Conservation (phyloP, 2,113 vertebrate genomes). For the Sinocyclocheilus anshuiensis region DNA sequence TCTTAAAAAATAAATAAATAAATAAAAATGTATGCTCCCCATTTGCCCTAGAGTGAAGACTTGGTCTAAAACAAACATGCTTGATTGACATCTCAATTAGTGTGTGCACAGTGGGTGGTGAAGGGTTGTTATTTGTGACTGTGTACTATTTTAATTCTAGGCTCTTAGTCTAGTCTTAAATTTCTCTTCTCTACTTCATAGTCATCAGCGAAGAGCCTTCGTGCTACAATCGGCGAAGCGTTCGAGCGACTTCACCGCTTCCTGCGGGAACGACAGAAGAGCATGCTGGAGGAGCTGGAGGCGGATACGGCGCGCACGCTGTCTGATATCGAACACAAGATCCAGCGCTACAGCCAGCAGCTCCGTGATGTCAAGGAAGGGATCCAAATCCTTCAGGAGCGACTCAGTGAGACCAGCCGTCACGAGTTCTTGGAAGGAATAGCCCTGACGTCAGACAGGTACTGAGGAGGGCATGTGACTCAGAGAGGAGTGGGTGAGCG, state of each 20-base stretch:
- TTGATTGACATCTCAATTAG: neutral
- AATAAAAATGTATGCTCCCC: too few species aligned
- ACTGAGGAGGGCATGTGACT: neutral
- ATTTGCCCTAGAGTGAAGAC: neutral
- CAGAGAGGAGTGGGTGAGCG: neutral
- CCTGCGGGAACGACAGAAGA: conserved; percentile 94
- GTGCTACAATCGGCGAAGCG: conserved; percentile 89
- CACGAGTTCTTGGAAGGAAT: conserved; percentile 90
- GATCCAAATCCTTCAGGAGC: conserved; percentile 94
- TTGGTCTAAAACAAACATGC: neutral
- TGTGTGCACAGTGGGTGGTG: neutral
- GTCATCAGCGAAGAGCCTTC: conserved; percentile 93
- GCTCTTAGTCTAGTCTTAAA: neutral
- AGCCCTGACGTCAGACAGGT: conserved; percentile 89
- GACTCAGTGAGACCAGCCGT: conserved; percentile 83
- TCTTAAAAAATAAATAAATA: neutral
- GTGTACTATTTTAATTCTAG: neutral
- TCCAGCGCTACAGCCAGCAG: conserved; percentile 96
- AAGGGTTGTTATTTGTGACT: neutral
- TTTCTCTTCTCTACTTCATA: conserved; percentile 54
- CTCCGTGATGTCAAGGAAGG: conserved; percentile 95
- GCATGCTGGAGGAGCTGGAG: conserved; percentile 97
- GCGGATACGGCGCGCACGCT: conserved; percentile 90
- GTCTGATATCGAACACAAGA: conserved; percentile 94
- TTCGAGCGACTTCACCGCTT: conserved; percentile 94